Conservation (phyloP, 2,888 invertebrate species). For the Elegia similella region DNA sequence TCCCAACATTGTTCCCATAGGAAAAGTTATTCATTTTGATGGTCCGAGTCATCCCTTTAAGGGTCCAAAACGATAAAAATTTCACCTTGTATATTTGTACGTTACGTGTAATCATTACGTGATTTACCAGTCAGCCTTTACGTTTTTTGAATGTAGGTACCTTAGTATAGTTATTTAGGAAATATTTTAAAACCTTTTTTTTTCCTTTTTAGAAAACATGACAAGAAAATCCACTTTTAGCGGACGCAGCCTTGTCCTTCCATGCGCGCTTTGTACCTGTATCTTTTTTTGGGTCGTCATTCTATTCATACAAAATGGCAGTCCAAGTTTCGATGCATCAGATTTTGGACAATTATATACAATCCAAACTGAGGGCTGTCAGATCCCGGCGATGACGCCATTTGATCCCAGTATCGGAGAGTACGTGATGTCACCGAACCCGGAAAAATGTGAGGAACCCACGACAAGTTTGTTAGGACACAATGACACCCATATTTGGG, state of each 20-base stretch:
- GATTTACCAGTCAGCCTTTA: no score
- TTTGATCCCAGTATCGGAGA: neutral
- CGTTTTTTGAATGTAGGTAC: no score
- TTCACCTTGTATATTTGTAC: no score
- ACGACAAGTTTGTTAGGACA: constrained; percentile 64
- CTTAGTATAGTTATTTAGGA: no score
- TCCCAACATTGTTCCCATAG: no score
- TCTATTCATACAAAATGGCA: neutral
- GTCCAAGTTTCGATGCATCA: neutral
- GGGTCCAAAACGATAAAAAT: no score
- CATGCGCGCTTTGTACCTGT: neutral
- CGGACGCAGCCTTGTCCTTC: neutral
- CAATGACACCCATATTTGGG: constrained; percentile 76
- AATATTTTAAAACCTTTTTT: neutral
- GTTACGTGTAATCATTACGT: no score
- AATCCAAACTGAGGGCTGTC: neutral
- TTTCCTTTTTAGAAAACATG: neutral
- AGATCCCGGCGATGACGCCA: neutral
- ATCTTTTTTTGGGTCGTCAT: neutral
- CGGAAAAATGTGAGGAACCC: neutral
- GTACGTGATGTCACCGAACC: neutral
- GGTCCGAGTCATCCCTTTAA: no score
- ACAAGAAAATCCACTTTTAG: neutral
- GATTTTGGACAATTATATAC: neutral
- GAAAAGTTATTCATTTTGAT: no score